Conservation (phyloP, 1,140 invertebrate genomes). For the Ceratosolen solmsi region DNA sequence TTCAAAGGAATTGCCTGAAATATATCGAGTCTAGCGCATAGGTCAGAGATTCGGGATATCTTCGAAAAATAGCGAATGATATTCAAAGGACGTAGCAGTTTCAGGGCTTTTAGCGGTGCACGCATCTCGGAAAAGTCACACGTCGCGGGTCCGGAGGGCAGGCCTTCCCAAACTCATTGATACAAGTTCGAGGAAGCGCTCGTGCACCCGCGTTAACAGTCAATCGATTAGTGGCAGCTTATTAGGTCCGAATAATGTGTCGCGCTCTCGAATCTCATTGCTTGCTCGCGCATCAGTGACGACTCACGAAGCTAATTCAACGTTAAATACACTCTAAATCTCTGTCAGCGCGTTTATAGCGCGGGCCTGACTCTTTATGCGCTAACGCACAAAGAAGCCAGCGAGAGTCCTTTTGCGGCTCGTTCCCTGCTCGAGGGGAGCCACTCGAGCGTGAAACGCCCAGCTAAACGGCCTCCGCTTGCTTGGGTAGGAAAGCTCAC, state of each 20-base stretch:
- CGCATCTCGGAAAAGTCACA: no score
- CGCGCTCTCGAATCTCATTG: background rate
- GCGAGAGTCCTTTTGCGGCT: constrained; percentile 48
- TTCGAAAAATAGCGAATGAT: no score
- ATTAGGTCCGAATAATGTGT: constrained; percentile 61
- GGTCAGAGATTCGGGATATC: no score
- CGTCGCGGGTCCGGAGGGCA: background rate
- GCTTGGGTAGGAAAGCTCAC: constrained; percentile 62
- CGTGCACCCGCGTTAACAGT: constrained; percentile 55
- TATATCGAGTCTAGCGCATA: no score
- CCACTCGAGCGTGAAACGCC: constrained; percentile 72
- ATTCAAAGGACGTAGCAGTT: background rate
- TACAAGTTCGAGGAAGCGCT: constrained; percentile 21
- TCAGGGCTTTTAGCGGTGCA: background rate
- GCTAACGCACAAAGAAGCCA: constrained; percentile 16
- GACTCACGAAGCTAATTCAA: constrained; percentile 60
- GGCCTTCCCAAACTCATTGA: background rate
- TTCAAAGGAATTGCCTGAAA: no score
- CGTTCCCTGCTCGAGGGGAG: constrained; percentile 60
- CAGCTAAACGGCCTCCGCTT: constrained; percentile 71
- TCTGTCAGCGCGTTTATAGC: constrained; percentile 56
- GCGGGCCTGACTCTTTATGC: background rate
- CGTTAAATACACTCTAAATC: constrained; percentile 67
- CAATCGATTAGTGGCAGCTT: constrained; percentile 65
- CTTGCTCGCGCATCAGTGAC: background rate